Percentiles rank a stretch among this genome's conserved stretches.
phyloP scores from a whole-genome alignment of 2,797 vertebrate species.

The Tamandua tetradactyla region DNA sequence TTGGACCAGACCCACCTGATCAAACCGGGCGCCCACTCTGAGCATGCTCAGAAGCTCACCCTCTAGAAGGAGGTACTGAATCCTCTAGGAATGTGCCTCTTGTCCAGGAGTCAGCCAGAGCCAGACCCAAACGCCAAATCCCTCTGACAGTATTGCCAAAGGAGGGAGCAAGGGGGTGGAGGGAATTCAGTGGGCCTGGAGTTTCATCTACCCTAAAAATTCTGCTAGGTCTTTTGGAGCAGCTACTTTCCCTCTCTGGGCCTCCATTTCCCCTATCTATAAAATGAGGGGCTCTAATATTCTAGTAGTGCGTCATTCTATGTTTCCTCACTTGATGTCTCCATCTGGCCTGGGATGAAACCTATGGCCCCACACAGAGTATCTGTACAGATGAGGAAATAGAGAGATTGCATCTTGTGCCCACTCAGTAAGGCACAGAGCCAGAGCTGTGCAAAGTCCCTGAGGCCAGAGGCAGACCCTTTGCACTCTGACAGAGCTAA shows the following conservation, averaged over 20 bases:
- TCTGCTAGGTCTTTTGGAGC: not conserved
- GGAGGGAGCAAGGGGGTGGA: not conserved
- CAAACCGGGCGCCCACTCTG: not conserved
- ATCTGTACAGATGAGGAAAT: not conserved
- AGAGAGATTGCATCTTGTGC: not conserved
- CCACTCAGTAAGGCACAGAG: not conserved
- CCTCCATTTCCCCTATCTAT: not conserved
- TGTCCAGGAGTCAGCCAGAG: not conserved
- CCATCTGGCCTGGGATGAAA: not conserved
- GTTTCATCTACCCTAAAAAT: not conserved
- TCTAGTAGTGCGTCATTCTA: not conserved
- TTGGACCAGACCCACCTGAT: too few relatives aligned
- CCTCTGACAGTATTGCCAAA: not conserved
- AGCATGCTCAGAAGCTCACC: not conserved
- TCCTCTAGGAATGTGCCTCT: not conserved
- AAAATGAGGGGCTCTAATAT: not conserved
- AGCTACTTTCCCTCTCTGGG: not conserved
- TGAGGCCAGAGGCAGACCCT: not conserved
- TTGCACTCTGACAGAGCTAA: not conserved
- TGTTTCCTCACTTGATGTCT: not conserved
- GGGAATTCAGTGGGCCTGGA: not conserved
- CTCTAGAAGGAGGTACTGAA: not conserved
- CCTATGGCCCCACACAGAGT: not conserved
- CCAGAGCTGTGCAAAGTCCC: not conserved
- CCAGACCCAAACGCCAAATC: not conserved